These are phyloP conservation scores for Diadromus collaris DNA, from an alignment of 2,888 invertebrate species.

Conservation along the genomic window DNA sequence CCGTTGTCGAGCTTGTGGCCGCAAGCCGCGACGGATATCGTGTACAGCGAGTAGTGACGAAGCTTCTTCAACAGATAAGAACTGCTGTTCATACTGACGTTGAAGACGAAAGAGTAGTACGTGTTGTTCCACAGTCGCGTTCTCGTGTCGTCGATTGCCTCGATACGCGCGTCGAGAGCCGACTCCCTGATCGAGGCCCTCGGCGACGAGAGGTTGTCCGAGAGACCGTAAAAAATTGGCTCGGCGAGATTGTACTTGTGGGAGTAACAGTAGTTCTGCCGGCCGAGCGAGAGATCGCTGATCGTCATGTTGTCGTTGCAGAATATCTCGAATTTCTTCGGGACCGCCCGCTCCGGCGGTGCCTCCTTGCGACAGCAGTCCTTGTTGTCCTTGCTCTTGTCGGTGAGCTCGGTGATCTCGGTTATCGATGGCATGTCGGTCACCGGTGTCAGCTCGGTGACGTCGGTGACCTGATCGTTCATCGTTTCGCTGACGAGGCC, in stretches of 20 bases:
- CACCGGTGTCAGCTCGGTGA: conserved; percentile 49
- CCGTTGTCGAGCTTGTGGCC: conserved; percentile 74
- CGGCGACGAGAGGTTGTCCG: conserved; percentile 43
- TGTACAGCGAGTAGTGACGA: conserved; percentile 83
- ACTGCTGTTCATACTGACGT: conserved; percentile 65
- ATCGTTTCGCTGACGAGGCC: conserved; percentile 65
- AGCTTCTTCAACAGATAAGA: conserved; percentile 78
- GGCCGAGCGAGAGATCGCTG: conserved; percentile 65
- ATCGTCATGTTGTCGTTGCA: conserved; percentile 70
- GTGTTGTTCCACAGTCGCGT: conserved; percentile 57
- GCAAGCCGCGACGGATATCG: conserved; percentile 84
- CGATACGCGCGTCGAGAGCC: conserved; percentile 4
- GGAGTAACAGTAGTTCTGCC: conserved; percentile 69
- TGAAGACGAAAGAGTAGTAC: conserved; percentile 66
- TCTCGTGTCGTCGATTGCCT: conserved; percentile 49
- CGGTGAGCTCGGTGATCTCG: background rate
- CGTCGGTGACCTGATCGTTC: conserved; percentile 57
- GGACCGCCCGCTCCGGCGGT: conserved; percentile 36
- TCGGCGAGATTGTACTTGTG: conserved; percentile 63
- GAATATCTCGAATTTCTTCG: conserved; percentile 70
- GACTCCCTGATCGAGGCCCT: conserved; percentile 26
- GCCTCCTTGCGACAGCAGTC: conserved; percentile 66
- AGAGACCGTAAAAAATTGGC: conserved; percentile 55
- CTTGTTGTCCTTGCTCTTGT: background rate
- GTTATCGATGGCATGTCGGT: conserved; percentile 63